These are phyloP conservation scores for Aphaenogaster floridana DNA, from an alignment of 1,140 invertebrate species.

Conservation along the genomic window DNA sequence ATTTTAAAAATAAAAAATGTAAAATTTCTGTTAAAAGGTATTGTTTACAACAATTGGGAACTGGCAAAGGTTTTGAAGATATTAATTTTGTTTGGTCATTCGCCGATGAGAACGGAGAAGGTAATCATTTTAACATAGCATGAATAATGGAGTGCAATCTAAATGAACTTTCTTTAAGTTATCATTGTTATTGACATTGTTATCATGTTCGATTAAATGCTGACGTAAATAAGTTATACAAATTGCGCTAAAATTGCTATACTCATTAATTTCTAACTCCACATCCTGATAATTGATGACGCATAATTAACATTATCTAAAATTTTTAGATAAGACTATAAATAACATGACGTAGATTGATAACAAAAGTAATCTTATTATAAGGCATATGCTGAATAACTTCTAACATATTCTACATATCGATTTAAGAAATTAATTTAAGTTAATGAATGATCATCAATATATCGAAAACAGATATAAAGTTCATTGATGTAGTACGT, in stretches of 20 bases:
- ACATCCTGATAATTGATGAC: neutral
- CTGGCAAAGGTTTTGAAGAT: slow-evolving; percentile 17
- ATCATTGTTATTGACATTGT: slow-evolving; percentile 8
- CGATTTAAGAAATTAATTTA: neutral
- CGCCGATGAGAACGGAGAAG: neutral
- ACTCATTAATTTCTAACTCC: neutral
- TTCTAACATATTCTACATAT: neutral
- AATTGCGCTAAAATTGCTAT: neutral
- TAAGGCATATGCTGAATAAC: neutral
- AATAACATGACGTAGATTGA: neutral
- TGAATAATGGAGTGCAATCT: neutral
- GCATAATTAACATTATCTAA: slow-evolving; percentile 5
- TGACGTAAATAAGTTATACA: slow-evolving; percentile 2
- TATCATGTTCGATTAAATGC: slow-evolving; percentile 1
- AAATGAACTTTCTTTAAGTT: neutral
- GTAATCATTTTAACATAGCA: slow-evolving; percentile 1
- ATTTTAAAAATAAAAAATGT: neutral
- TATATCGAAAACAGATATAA: neutral
- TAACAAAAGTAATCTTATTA: neutral
- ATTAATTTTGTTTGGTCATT: slow-evolving; percentile 61
- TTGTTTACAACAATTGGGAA: slow-evolving; percentile 48
- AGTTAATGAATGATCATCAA: neutral
- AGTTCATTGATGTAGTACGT: no score
- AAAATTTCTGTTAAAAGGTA: slow-evolving; percentile 68
- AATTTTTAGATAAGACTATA: neutral